Evolutionary conservation across 1,140 invertebrate species (phyloP), one percentile per base, ranked within the genome.

Genomic region (Leptopilina boulardi): DNA sequence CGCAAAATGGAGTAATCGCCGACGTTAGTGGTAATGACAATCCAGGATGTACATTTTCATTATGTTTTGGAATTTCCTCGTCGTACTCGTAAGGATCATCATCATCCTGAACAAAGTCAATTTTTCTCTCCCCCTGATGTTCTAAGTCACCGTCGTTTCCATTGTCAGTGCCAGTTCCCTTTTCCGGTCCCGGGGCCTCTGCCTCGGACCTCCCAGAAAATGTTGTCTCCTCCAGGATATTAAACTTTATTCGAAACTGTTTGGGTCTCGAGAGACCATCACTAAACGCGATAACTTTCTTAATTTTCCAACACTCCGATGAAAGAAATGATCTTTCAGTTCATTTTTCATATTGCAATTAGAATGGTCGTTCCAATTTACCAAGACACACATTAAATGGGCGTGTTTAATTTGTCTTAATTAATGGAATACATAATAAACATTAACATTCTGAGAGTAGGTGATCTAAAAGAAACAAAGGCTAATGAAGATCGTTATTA

Each of bases 31-130:
- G 13, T 4, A 82, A 73, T 15, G 76, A 77, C 18, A 82, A 73
- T 30, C 74, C 75, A 15, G 81, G 75, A 44, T 77, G 78, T 23
- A 78, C 77, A 44, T 84, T 80, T 3, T 83, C 83, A 11, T 85
- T 75, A 19, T 76, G 76, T 19, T 47, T 23, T 10, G 81, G 80
- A 72, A 92, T 89, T 72, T 93, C 92, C 26, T 92, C 92, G 80
- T 93, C 92, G 76, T 92, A 93, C 77, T 91, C 92, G 79, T 92
- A 93, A 3, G 90, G 90, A 83, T 93, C 92, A 83, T 93, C 92
- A 79, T 92, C 91, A 59, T 91, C 89, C 15, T 71, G 77, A 19
- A 79, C 73, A 47, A 41, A 42, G 11, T 72, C 71, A 72, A 42
- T 42, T 26, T 72, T 72, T 21, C 13, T 10, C 6, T 19, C 30